phyloP scores from a whole-genome alignment of 2,113 vertebrate species.

The Cygnus atratus region DNA sequence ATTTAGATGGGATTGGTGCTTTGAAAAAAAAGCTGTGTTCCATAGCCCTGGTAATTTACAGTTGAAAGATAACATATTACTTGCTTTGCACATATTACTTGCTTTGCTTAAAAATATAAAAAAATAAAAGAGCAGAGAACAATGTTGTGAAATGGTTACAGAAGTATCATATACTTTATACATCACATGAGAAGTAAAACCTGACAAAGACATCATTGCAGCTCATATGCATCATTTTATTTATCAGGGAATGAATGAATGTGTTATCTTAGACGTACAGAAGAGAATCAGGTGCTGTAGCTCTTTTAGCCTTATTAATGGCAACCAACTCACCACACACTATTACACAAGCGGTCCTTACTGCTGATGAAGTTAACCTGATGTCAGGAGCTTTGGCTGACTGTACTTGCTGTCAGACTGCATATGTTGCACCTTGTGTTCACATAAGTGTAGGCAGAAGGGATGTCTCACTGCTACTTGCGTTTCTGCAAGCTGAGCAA shows the following conservation, averaged over 20 bases:
- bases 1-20: background rate
- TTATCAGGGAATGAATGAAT: background rate
- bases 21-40: background rate
- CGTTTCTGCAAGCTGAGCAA: background rate
- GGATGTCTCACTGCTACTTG: background rate
- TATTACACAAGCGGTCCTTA: background rate
- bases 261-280: background rate
- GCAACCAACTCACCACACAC: accelerated
- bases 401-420: background rate
- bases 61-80: background rate
- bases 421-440: background rate
- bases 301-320: background rate
- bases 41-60: background rate
- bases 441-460: background rate
- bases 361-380: background rate
- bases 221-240: background rate
- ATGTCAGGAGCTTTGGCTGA: background rate
- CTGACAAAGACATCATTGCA: background rate
- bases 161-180: background rate
- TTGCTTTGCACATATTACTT: background rate
- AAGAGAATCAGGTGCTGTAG: background rate
- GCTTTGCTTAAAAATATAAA: background rate
- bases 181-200: background rate
- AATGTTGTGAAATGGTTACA: background rate
- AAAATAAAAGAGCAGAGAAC: background rate